A percentile compares a stretch with the other conserved stretches of the same genome.
These are phyloP conservation scores for Hofmannophila pseudospretella DNA, from an alignment of 2,888 invertebrate genomes.

Conservation along the genomic window DNA sequence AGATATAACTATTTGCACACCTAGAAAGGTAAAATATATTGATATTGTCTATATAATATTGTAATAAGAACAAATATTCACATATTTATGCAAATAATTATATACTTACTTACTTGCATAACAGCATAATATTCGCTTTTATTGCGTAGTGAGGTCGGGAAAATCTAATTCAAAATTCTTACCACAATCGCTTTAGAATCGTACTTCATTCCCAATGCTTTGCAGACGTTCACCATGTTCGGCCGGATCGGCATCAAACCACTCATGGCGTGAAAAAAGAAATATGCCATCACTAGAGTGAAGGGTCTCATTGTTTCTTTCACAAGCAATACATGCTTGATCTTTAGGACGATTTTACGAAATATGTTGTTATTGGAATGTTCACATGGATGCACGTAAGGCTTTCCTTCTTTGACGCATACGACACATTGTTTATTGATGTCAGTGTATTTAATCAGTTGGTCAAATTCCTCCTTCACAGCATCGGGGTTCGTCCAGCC, in stretches of 20 bases:
- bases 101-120: too few relatives aligned
- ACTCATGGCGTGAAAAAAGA: conserved; percentile 71
- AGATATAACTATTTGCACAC: too few relatives aligned
- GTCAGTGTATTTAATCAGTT: conserved; percentile 64
- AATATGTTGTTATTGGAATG: conserved; percentile 40
- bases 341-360: conserved; percentile 36
- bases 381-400: conserved; percentile 34
- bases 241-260: conserved; percentile 71
- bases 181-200: conserved; percentile 67
- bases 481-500: conserved; percentile 73
- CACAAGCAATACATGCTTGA: conserved; percentile 57
- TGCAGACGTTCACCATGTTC: conserved; percentile 76
- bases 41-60: too few relatives aligned
- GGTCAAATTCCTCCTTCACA: conserved; percentile 70
- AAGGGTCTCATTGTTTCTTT: conserved; percentile 76
- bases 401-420: conserved; percentile 46
- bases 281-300: conserved; percentile 68
- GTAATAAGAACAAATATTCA: too few relatives aligned
- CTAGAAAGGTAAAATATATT: too few relatives aligned
- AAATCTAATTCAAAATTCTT: too few relatives aligned
- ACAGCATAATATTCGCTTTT: too few relatives aligned
- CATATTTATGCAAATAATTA: too few relatives aligned
- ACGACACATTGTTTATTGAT: conserved; percentile 45
- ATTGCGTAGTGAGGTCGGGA: too few relatives aligned
- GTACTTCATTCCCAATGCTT: conserved; percentile 64